These are phyloP conservation scores for Diadumene lineata DNA, from an alignment of 92 coral and sea anemone genomes.

Conservation along the genomic window DNA sequence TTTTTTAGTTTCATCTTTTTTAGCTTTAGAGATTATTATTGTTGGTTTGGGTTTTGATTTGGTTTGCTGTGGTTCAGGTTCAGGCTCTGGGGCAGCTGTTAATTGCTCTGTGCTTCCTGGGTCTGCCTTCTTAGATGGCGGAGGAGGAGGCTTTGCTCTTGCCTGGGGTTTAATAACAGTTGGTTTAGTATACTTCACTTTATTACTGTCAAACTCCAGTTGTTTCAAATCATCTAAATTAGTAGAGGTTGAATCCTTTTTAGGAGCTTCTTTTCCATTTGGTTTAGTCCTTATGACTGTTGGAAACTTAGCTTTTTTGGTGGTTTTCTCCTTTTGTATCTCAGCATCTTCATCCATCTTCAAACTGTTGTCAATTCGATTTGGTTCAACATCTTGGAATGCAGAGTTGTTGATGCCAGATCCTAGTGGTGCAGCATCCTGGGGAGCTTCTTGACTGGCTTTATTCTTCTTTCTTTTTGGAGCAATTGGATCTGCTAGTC, in stretches of 20 bases:
- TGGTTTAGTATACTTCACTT: slow-evolving; percentile 12
- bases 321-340: slow-evolving; percentile 10
- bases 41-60: slow-evolving; percentile 53
- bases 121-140: slow-evolving; percentile 14
- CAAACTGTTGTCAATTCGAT: slow-evolving; percentile 6
- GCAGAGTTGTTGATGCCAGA: slow-evolving; percentile 29
- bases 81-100: not conserved
- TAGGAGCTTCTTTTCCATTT: slow-evolving; percentile 31
- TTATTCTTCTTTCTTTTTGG: slow-evolving; percentile 34
- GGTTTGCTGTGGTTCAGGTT: not conserved
- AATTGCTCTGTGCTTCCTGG: not conserved
- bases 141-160: slow-evolving; percentile 37
- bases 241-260: not conserved
- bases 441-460: not conserved
- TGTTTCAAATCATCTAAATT: not conserved
- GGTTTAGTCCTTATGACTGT: slow-evolving; percentile 43
- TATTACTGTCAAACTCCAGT: not conserved
- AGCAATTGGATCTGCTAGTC: slow-evolving; percentile 11
- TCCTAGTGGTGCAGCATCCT: not conserved
- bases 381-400: slow-evolving; percentile 29
- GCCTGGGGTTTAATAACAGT: slow-evolving; percentile 18
- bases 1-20: slow-evolving; percentile 23
- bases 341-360: not conserved
- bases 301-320: slow-evolving; percentile 33
- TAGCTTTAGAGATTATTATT: slow-evolving; percentile 27